phyloP scores from a whole-genome alignment of 2,888 invertebrate genomes.

The Capitulum mitella region DNA sequence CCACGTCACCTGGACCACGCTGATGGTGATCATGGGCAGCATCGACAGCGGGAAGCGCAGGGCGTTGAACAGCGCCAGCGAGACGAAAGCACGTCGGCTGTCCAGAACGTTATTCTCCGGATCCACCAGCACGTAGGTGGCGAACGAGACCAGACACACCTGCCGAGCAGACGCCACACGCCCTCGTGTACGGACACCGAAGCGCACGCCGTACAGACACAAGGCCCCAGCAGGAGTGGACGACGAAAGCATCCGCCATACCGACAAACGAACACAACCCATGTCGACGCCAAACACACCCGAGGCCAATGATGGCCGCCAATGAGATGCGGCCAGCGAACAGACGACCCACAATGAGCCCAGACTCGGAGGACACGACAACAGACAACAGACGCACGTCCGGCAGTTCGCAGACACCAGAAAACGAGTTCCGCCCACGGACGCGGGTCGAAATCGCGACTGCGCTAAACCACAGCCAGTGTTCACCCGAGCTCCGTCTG shows the following conservation, averaged over 20 bases:
- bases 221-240: no score
- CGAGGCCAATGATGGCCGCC: no score
- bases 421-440: no score
- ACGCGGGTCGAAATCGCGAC: no score
- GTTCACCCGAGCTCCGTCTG: no score
- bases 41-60: conserved; percentile 77
- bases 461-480: no score
- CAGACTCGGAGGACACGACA: no score
- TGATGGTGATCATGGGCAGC: conserved; percentile 67
- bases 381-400: no score
- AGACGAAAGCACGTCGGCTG: conserved; percentile 75
- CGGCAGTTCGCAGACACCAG: no score
- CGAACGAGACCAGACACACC: conserved; percentile 35
- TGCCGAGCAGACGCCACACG: conserved; percentile 24
- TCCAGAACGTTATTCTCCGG: conserved; percentile 61
- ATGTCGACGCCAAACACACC: neutral
- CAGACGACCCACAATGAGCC: no score
- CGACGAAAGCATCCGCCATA: no score
- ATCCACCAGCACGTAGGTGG: conserved; percentile 43
- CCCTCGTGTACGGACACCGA: neutral
- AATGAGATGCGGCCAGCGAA: no score
- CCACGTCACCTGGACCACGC: conserved; percentile 63
- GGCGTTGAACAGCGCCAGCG: conserved; percentile 76
- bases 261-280: neutral
- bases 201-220: neutral